Percentiles rank a stretch among this genome's conserved stretches.
Evolutionary conservation across 2,113 vertebrate genomes (phyloP).

Genomic region (Pseudonaja textilis): DNA sequence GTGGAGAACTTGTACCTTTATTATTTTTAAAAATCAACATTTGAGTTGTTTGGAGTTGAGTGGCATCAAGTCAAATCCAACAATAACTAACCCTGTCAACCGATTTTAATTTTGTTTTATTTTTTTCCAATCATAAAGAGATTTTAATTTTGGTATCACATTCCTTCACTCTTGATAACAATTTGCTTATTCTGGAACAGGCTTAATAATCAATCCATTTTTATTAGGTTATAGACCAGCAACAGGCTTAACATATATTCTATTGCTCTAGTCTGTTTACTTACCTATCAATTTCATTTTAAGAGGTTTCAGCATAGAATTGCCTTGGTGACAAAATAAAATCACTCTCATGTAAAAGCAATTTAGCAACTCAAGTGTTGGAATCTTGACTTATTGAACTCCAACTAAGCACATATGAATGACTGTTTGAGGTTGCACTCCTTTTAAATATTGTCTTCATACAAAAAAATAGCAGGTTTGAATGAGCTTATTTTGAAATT

Average conservation of each 20-base stretch:
- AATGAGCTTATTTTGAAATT: rapidly evolving
- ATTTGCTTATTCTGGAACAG: conserved; percentile 34
- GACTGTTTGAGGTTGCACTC: not conserved
- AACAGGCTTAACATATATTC: conserved; percentile 56
- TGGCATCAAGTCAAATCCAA: not conserved
- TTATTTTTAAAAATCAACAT: not conserved
- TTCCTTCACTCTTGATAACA: conserved; percentile 18
- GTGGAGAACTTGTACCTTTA: not conserved
- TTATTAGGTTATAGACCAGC: not conserved
- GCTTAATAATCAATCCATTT: conserved; percentile 38
- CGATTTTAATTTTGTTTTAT: not conserved
- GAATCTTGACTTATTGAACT: not conserved
- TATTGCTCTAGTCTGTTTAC: conserved; percentile 35
- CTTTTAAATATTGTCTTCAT: not conserved
- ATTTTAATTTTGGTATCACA: not conserved
- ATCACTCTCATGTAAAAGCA: conserved; percentile 1
- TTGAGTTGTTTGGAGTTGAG: not conserved
- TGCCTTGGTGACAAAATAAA: conserved; percentile 58
- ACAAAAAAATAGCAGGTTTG: not conserved
- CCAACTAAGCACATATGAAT: not conserved
- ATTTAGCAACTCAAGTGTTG: not conserved
- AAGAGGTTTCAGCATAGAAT: conserved; percentile 52
- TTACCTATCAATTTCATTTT: conserved; percentile 45
- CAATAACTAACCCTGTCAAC: not conserved
- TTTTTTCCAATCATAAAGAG: not conserved